Conservation (phyloP, 2,888 invertebrate species). For the Clitarchus hookeri region DNA sequence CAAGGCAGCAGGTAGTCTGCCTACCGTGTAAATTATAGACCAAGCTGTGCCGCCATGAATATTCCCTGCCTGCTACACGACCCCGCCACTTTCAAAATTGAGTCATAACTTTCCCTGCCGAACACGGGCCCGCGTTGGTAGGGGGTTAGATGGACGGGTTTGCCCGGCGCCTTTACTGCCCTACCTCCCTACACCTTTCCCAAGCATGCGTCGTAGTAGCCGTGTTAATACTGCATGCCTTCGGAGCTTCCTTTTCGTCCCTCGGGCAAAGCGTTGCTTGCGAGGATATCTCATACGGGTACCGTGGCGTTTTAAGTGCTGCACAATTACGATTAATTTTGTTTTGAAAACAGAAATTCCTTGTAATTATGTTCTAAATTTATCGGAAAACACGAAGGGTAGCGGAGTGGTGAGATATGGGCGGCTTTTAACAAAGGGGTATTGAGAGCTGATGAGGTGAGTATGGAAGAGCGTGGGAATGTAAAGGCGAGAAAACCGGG, state of each 20-base stretch:
- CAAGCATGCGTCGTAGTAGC: not conserved
- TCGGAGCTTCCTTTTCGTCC: not conserved
- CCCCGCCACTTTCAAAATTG: slow-evolving; percentile 1
- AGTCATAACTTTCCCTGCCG: slow-evolving; percentile 14
- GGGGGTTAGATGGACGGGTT: slow-evolving; percentile 8
- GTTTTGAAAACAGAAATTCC: too few species aligned
- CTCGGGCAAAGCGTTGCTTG: not conserved
- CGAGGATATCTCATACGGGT: not conserved
- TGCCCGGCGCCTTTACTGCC: not conserved
- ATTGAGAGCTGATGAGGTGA: too few species aligned
- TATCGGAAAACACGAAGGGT: too few species aligned
- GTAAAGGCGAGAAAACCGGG: too few species aligned
- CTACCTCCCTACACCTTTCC: not conserved
- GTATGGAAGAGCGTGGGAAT: too few species aligned
- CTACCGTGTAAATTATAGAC: slow-evolving; percentile 8
- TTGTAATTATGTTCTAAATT: too few species aligned
- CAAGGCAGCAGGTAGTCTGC: not conserved
- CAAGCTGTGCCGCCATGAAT: slow-evolving; percentile 2
- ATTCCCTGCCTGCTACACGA: slow-evolving; percentile 4
- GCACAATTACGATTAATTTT: not conserved
- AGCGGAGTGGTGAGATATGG: too few species aligned
- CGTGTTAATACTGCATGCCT: slow-evolving; percentile 14
- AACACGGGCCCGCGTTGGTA: not conserved
- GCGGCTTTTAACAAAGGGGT: too few species aligned
- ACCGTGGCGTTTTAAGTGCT: not conserved